Conservation (phyloP, 2,888 invertebrate species). For the Archaeoteleia sp. region DNA sequence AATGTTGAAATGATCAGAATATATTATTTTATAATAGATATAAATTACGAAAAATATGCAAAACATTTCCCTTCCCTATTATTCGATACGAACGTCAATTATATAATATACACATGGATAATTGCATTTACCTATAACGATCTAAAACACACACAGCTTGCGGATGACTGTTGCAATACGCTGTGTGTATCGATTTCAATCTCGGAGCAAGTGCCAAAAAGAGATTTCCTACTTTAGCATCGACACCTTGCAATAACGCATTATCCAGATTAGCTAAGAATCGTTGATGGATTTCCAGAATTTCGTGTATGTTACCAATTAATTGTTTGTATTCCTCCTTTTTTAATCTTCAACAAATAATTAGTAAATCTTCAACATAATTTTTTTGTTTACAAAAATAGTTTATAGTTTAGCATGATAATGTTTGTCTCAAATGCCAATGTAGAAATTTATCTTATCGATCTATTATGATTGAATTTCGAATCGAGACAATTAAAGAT, state of each 20-base stretch:
- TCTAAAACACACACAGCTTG: slow-evolving; percentile 95
- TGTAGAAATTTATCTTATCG: too few species aligned
- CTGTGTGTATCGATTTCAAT: slow-evolving; percentile 88
- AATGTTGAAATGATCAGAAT: too few species aligned
- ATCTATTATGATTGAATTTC: too few species aligned
- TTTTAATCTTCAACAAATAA: slow-evolving; percentile 82
- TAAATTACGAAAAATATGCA: too few species aligned
- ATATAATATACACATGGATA: too few species aligned
- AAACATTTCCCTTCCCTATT: too few species aligned
- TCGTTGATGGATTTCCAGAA: slow-evolving; percentile 89
- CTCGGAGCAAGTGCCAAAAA: slow-evolving; percentile 90
- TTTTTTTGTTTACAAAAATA: too few species aligned
- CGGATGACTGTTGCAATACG: slow-evolving; percentile 95
- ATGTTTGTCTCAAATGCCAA: neutral
- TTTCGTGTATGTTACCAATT: slow-evolving; percentile 91
- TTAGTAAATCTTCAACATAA: too few species aligned
- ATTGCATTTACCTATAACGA: slow-evolving; percentile 86
- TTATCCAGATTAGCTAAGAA: slow-evolving; percentile 87
- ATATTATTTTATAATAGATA: too few species aligned
- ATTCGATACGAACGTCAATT: too few species aligned
- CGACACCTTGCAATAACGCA: slow-evolving; percentile 81
- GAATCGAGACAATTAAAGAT: too few species aligned
- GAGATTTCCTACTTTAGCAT: slow-evolving; percentile 92
- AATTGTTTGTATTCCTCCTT: slow-evolving; percentile 91
- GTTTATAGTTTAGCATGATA: too few species aligned